Percentiles rank a stretch among this genome's conserved stretches.
Evolutionary conservation across 2,113 vertebrate genomes (phyloP).

Genomic region (Oophaga pumilio): DNA sequence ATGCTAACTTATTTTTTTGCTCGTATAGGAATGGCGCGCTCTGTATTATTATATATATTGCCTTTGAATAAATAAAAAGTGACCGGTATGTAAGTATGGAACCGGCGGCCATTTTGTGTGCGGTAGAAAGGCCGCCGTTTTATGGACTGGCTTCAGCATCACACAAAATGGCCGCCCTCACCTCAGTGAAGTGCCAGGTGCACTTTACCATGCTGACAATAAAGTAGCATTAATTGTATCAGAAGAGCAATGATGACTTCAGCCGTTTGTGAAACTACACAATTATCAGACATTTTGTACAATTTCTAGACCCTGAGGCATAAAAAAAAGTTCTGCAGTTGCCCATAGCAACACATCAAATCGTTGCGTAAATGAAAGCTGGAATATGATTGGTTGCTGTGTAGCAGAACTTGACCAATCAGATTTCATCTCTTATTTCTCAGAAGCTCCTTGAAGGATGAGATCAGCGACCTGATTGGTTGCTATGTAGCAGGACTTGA

Average conservation of each 20-base stretch:
- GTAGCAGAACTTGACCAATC: background rate
- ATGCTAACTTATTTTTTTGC: conserved; percentile 73
- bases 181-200: background rate
- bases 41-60: conserved; percentile 67
- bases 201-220: background rate
- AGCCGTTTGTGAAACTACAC: background rate
- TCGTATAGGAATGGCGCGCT: conserved; percentile 66
- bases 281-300: background rate
- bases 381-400: background rate
- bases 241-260: background rate
- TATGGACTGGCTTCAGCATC: background rate
- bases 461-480: background rate
- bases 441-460: background rate
- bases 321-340: background rate
- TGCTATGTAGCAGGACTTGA: background rate
- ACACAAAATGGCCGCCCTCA: conserved; percentile 5
- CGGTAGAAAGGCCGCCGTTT: background rate
- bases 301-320: background rate
- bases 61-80: conserved; percentile 59
- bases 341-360: background rate
- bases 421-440: background rate
- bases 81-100: background rate
- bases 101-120: background rate
- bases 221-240: conserved; percentile 12
- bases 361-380: background rate